These are phyloP conservation scores for Hepsetus odoe DNA, from an alignment of 2,113 vertebrate genomes.

Conservation along the genomic window DNA sequence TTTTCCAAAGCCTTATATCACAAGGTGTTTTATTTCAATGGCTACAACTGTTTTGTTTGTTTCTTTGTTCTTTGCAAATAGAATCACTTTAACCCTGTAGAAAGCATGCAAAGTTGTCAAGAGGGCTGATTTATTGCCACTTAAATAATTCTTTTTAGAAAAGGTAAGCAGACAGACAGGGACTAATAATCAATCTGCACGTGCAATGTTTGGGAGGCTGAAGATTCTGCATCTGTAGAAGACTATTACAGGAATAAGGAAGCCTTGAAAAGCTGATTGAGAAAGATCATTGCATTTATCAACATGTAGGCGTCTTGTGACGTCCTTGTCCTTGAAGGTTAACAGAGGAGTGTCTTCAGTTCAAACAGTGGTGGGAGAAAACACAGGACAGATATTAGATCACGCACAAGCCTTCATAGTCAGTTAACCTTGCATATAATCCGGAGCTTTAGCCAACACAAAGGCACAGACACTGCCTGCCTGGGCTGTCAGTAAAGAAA, in stretches of 20 bases:
- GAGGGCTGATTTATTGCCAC: neutral
- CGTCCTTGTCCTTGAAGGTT: neutral
- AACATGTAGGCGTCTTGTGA: neutral
- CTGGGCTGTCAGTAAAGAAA: neutral
- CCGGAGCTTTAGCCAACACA: neutral
- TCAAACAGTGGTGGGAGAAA: neutral
- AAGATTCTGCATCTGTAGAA: neutral
- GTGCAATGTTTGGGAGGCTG: neutral
- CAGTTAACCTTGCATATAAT: constrained; percentile 14
- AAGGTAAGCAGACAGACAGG: neutral
- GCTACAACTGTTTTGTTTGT: neutral
- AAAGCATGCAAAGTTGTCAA: neutral
- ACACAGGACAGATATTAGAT: constrained; percentile 9
- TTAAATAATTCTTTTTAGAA: neutral
- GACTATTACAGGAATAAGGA: neutral
- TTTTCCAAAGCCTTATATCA: neutral
- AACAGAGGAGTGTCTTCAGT: neutral
- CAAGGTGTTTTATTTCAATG: neutral
- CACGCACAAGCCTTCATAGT: constrained; percentile 2
- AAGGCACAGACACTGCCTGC: neutral
- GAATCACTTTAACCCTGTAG: neutral
- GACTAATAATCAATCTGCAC: neutral
- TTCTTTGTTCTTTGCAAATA: neutral
- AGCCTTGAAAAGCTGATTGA: neutral
- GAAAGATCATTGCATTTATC: neutral